phyloP scores from a whole-genome alignment of 1,140 invertebrate species.

The Cardiocondyla obscurior region DNA sequence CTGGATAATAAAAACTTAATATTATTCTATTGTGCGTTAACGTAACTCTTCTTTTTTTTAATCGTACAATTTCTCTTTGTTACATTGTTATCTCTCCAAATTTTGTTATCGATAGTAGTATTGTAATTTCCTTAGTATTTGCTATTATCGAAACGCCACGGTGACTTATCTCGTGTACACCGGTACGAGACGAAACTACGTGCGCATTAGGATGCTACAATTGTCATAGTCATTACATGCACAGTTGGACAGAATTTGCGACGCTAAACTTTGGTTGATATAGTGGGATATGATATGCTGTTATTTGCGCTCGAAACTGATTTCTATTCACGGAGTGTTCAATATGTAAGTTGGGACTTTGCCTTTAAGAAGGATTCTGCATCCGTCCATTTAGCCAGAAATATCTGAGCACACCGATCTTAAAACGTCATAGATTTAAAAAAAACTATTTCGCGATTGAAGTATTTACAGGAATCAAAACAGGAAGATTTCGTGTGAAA shows the following conservation, averaged over 20 bases:
- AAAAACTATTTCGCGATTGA: no score
- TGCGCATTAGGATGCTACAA: slow-evolving; percentile 14
- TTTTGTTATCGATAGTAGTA: background rate
- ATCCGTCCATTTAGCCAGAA: no score
- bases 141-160: background rate
- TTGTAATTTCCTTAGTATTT: background rate
- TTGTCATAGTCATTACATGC: slow-evolving; percentile 14
- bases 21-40: no score
- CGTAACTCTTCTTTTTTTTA: no score
- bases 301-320: background rate
- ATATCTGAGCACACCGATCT: no score
- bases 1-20: no score
- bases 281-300: background rate
- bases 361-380: no score
- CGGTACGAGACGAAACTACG: background rate
- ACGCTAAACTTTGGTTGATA: background rate
- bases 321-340: background rate
- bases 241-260: background rate
- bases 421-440: no score
- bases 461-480: no score
- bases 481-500: no score
- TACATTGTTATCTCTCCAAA: no score
- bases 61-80: no score
- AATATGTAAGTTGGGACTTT: background rate
- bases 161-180: background rate